Evolutionary conservation across 1,140 invertebrate species (phyloP).

Genomic region (Nilaparvata lugens): DNA sequence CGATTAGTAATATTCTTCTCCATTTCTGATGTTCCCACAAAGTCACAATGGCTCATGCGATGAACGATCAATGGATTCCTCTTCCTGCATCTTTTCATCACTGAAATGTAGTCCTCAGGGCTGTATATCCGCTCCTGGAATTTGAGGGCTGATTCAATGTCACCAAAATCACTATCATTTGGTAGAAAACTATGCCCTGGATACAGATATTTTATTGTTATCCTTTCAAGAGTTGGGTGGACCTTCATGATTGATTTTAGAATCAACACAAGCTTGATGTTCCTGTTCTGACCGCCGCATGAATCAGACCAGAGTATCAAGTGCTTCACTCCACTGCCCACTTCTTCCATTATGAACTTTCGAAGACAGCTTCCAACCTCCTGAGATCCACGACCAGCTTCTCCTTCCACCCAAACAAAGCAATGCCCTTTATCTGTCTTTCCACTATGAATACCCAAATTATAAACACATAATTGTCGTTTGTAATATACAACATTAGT

Average conservation of each 20-base stretch:
- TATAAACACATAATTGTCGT: too few species aligned
- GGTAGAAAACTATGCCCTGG: conserved; percentile 26
- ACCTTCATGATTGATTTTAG: conserved; percentile 23
- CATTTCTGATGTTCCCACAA: too few species aligned
- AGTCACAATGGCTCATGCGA: too few species aligned
- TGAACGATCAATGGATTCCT: neutral
- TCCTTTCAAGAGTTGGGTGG: conserved; percentile 20
- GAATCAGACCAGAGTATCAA: conserved; percentile 7
- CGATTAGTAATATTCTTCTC: too few species aligned
- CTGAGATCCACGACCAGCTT: too few species aligned
- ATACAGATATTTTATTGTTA: conserved; percentile 27
- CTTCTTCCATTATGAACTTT: too few species aligned
- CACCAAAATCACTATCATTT: conserved; percentile 19
- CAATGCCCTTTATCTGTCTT: too few species aligned
- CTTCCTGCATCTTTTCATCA: conserved; percentile 32
- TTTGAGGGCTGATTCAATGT: conserved; percentile 15
- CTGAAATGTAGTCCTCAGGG: neutral
- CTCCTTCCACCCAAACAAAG: too few species aligned
- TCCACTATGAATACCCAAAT: too few species aligned
- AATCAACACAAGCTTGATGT: conserved; percentile 24
- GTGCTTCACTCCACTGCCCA: too few species aligned
- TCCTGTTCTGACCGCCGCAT: conserved; percentile 24
- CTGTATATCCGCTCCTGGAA: neutral
- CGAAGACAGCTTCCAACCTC: too few species aligned
- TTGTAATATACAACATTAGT: too few species aligned